phyloP scores from a whole-genome alignment of 1,140 invertebrate genomes.

The Aphidius ervi region DNA sequence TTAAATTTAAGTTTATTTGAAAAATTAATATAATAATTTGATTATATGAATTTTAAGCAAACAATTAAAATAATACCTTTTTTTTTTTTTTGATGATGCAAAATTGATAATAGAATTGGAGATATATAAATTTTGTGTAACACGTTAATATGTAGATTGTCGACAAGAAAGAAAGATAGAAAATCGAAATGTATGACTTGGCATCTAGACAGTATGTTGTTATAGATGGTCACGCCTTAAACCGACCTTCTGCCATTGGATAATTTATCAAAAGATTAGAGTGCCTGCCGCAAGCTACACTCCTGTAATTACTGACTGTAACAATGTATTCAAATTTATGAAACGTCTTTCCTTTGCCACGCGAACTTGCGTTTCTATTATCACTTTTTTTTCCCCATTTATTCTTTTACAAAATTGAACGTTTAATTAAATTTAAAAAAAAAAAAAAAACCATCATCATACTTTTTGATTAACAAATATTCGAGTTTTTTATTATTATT shows the following conservation, averaged over 20 bases:
- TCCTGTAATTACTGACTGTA: conserved; percentile 24
- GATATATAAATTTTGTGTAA: too few species aligned
- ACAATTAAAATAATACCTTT: too few species aligned
- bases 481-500: background rate
- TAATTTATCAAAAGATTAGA: conserved; percentile 26
- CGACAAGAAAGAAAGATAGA: too few species aligned
- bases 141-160: too few species aligned
- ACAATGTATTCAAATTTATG: conserved; percentile 26
- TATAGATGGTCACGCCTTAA: conserved; percentile 19
- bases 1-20: too few species aligned
- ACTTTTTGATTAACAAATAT: too few species aligned
- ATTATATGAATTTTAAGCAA: too few species aligned
- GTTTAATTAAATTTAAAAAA: background rate
- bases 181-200: too few species aligned
- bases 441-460: background rate
- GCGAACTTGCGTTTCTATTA: conserved; percentile 20
- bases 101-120: too few species aligned
- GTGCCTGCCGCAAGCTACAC: conserved; percentile 16
- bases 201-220: too few species aligned
- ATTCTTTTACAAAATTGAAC: background rate
- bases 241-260: conserved; percentile 17
- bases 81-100: too few species aligned
- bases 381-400: background rate
- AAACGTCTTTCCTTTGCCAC: conserved; percentile 23
- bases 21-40: too few species aligned